A percentile compares a stretch with the other conserved stretches of the same genome.
Conservation (phyloP, 2,113 vertebrate species). For the Perca schrenkii region DNA sequence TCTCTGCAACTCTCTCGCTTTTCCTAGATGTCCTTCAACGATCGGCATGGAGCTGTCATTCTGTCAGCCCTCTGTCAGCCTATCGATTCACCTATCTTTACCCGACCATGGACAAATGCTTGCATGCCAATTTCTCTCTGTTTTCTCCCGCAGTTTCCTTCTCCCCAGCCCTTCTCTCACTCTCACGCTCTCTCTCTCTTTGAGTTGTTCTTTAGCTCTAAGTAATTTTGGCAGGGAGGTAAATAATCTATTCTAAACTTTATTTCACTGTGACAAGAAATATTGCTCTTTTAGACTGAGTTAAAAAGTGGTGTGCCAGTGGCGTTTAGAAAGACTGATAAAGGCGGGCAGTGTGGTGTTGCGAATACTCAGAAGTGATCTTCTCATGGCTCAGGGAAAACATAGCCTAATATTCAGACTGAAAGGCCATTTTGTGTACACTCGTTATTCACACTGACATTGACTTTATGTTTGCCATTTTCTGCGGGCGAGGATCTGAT, state of each 20-base stretch:
- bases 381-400: constrained; percentile 27
- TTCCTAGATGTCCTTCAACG: constrained; percentile 77
- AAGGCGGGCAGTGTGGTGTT: constrained; percentile 22
- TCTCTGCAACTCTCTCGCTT: not conserved
- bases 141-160: constrained; percentile 26
- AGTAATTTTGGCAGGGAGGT: constrained; percentile 66
- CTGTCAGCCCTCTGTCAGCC: constrained; percentile 80
- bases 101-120: constrained; percentile 71
- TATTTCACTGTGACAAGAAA: constrained; percentile 62
- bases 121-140: constrained; percentile 74
- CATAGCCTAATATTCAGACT: constrained; percentile 34
- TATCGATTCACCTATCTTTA: constrained; percentile 83
- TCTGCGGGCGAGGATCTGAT: not conserved
- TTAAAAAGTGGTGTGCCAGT: constrained; percentile 49
- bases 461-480: constrained; percentile 10
- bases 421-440: constrained; percentile 42
- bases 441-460: constrained; percentile 30
- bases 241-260: constrained; percentile 76
- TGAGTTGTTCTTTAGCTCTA: constrained; percentile 57
- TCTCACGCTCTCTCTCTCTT: constrained; percentile 19
- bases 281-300: constrained; percentile 52
- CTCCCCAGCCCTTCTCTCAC: not conserved
- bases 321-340: constrained; percentile 53
- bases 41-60: constrained; percentile 74
- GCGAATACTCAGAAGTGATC: constrained; percentile 45